Base-by-base conservation (phyloP, 2,888 invertebrate species). In the Heliconius cydno region DNA sequence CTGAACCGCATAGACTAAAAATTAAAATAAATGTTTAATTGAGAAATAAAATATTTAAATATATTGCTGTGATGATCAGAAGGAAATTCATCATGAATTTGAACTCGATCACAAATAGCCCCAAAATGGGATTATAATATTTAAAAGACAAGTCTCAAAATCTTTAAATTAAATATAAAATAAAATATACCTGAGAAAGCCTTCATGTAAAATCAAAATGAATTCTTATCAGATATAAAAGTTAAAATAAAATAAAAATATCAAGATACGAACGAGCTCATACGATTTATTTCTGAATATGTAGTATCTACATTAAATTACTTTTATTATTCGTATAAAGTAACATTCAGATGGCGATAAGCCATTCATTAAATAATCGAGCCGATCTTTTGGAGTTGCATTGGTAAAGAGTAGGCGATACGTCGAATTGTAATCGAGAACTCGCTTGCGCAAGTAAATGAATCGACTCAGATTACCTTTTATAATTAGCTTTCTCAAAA, bases 391-490 rank as follows among this genome's bases (percentile, higher is more conserved):
- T 82, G 81, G 82, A 78, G 83, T 81, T 83, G 81, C 78, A 79
- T 82, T 76, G 73, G 73, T 73, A 38, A 25, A 75, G 82, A 83
- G 87, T 87, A 89, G 88, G 90, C 88, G 90, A 92, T 90, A 90
- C 90, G 87, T 87, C 85, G 87, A 88, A 87, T 90, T 88, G 90
- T 90, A 92, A 92, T 92, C 90, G 91, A 92, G 89, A 90, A 88
- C 85, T 86, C 87, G 88, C 88, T 94, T 92, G 90, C 89, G 90
- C 90, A 92, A 89, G 87, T 89, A 92, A 92, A 91, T 90, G 90
- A 92, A 92, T 92, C 90, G 90, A 91, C 91, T 92, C 87, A 87
- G 89, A 91, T 92, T 91, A 91, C 89, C 86, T 88, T 89, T 92
- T 90, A 92, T 86, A 93, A 93, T 93, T 92, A 92, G 89, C 90